These are phyloP conservation scores for Cephus pygmeus DNA, from an alignment of 2,888 invertebrate genomes.

Conservation along the genomic window DNA sequence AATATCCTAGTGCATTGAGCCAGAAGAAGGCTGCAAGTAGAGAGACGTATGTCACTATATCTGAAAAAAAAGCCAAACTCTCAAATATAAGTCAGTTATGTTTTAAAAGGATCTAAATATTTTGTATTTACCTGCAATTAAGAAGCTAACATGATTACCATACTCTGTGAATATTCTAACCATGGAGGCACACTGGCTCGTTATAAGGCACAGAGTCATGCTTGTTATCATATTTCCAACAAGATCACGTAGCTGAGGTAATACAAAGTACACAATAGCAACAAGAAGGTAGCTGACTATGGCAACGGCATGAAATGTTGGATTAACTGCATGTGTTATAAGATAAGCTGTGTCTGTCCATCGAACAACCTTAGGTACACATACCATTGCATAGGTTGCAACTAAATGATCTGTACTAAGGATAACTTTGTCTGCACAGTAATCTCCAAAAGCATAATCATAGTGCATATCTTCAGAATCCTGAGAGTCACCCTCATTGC, in stretches of 20 bases:
- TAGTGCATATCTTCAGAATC: conserved; percentile 65
- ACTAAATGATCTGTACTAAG: conserved; percentile 67
- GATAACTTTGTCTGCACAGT: conserved; percentile 83
- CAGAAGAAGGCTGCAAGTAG: conserved; percentile 86
- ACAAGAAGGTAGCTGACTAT: conserved; percentile 78
- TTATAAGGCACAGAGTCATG: conserved; percentile 80
- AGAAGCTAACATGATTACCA: conserved; percentile 82
- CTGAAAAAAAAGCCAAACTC: conserved; percentile 68
- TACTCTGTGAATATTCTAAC: conserved; percentile 84
- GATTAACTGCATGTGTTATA: conserved; percentile 80
- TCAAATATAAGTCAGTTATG: not conserved
- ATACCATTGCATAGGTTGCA: conserved; percentile 79
- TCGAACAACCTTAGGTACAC: conserved; percentile 77
- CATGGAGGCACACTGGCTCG: conserved; percentile 81
- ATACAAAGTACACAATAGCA: conserved; percentile 83
- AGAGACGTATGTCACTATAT: conserved; percentile 81
- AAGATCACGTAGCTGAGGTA: conserved; percentile 84
- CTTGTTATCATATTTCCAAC: conserved; percentile 88
- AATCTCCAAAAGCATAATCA: conserved; percentile 80
- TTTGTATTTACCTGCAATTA: conserved; percentile 76
- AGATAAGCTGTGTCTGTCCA: conserved; percentile 82
- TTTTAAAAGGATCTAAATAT: conserved; percentile 7
- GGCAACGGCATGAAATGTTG: conserved; percentile 79
- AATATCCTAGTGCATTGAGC: conserved; percentile 87
- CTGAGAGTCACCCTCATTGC: conserved; percentile 57